phyloP scores from a whole-genome alignment of 2,888 invertebrate genomes.

The Lucinisca nassula region DNA sequence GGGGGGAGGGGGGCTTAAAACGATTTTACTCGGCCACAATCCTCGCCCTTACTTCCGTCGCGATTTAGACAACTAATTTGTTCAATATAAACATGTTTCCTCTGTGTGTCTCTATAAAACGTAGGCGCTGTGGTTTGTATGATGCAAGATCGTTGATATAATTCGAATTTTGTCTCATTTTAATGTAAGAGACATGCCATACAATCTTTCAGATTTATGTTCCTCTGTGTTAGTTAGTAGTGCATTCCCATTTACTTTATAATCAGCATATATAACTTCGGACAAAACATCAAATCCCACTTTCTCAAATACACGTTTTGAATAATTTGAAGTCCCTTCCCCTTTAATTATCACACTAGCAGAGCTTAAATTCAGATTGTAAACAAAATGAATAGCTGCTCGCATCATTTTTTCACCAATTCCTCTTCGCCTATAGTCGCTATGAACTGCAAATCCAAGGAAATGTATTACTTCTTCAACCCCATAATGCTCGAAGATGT shows the following conservation, averaged over 20 bases:
- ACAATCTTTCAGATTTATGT: conserved; percentile 14
- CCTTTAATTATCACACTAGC: conserved; percentile 3
- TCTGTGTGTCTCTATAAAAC: too few species aligned
- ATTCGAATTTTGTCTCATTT: too few species aligned
- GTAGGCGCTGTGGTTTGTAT: too few species aligned
- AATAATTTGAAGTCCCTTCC: conserved; percentile 13
- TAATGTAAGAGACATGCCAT: too few species aligned
- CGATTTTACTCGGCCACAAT: too few species aligned
- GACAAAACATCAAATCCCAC: neutral
- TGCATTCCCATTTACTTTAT: neutral
- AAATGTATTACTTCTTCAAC: neutral
- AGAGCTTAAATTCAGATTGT: neutral
- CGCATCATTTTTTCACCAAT: neutral
- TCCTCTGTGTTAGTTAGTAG: neutral
- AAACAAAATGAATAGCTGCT: neutral
- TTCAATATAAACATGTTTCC: too few species aligned
- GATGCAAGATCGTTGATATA: too few species aligned
- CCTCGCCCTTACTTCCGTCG: too few species aligned
- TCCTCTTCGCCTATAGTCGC: neutral
- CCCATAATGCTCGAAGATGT: neutral
- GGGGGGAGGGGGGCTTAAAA: too few species aligned
- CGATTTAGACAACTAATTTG: too few species aligned
- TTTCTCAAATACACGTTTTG: conserved; percentile 14
- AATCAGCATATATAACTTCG: conserved; percentile 10
- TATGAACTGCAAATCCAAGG: conserved; percentile 4